Evolutionary conservation across 2,888 invertebrate genomes (phyloP), one percentile per base, ranked within the genome.

Genomic region (Lepidonotus clava): DNA sequence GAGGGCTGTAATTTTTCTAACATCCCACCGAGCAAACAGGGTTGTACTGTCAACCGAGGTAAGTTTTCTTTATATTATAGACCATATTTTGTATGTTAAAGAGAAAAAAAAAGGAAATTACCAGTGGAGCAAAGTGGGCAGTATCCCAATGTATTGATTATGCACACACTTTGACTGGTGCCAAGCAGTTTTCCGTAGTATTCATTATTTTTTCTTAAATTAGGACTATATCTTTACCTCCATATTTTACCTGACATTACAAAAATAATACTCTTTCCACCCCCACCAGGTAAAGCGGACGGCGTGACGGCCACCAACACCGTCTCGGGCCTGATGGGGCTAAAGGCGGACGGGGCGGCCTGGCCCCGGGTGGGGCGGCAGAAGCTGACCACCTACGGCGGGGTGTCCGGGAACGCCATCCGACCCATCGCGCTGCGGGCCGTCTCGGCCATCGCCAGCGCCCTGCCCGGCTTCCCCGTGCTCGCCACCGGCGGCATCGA

Each of bases 281-380:
- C 53, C 14, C 53, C 14, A 51, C 53, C 91, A 97, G 98, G 98
- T 86, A 96, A 97, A 1, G 99, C 99, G 0, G 96, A 96, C 94
- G 99, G 99, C 0, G 99, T 99, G 0, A 97, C 99, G 0, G 98
- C 99, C 0, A 99, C 99, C 86, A 99, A 99, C 94, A 99, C 99
- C 0, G 97, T 99, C 0, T 98, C 98, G 36, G 98, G 98, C 0
- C 95, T 99, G 86, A 99, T 99, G 98, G 96, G 97, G 5, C 94
- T 99, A 1, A 96, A 96, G 91, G 95, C 96, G 0, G 96, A 98
- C 92, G 97, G 96, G 0, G 96, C 96, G 0, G 97, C 99, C 0
- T 99, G 99, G 99, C 99, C 99, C 0, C 96, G 96, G 53, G 96
- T 99, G 6, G 99, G 98, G 89, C 93, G 91, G 83, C 94, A 96